A percentile compares a stretch with the other conserved stretches of the same genome.
Evolutionary conservation across 1,140 invertebrate species (phyloP).

Genomic region (Bombus sylvicola): DNA sequence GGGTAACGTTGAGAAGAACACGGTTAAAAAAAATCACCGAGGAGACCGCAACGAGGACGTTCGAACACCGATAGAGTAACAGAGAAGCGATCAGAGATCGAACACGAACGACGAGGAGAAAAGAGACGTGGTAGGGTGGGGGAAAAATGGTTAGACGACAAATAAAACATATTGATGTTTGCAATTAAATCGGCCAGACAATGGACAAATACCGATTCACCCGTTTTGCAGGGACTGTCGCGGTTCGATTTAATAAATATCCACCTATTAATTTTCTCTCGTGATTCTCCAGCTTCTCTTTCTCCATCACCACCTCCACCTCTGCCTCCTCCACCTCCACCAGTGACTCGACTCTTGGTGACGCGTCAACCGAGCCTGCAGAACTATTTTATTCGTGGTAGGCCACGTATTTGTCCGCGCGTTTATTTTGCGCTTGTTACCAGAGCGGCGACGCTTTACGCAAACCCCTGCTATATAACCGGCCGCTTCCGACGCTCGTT

Average conservation of each 20-base stretch:
- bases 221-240: conserved; percentile 24
- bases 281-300: conserved; percentile 43
- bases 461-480: conserved; percentile 51
- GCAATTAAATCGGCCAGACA: conserved; percentile 79
- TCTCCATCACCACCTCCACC: conserved; percentile 8
- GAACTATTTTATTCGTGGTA: conserved; percentile 70
- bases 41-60: conserved; percentile 21
- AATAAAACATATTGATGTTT: conserved; percentile 80
- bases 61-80: not conserved
- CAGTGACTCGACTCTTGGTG: not conserved
- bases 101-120: conserved; percentile 5
- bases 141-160: conserved; percentile 60
- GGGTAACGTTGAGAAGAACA: not conserved
- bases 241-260: conserved; percentile 79
- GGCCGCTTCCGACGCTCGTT: conserved; percentile 68
- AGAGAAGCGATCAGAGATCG: not conserved
- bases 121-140: conserved; percentile 5
- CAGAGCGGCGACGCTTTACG: conserved; percentile 53
- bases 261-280: conserved; percentile 73
- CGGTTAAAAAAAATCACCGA: conserved; percentile 41
- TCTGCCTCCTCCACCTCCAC: conserved; percentile 10
- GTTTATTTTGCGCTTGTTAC: conserved; percentile 73
- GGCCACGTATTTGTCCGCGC: conserved; percentile 65
- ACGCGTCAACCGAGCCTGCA: conserved; percentile 8
- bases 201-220: conserved; percentile 78